Evolutionary conservation across 2,113 vertebrate species (phyloP).

Genomic region (Gasterosteus aculeatus): DNA sequence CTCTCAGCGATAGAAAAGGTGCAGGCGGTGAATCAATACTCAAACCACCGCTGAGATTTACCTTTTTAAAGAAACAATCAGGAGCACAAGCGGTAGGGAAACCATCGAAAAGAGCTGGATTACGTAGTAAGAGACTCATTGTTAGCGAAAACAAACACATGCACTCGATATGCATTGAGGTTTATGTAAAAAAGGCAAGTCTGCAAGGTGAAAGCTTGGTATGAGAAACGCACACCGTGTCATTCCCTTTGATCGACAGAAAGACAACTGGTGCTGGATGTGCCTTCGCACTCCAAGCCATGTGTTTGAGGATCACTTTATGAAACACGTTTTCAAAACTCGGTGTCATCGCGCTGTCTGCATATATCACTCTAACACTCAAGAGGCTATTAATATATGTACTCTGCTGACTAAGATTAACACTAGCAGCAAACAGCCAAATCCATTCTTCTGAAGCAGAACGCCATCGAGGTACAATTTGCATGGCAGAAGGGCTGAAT

Average conservation of each 20-base stretch:
- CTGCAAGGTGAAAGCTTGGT: neutral
- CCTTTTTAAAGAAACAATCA: constrained; percentile 45
- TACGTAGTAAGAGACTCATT: constrained; percentile 13
- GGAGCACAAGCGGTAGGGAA: constrained; percentile 7
- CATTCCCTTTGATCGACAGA: neutral
- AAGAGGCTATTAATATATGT: neutral
- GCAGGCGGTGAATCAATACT: constrained; percentile 51
- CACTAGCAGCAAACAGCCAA: neutral
- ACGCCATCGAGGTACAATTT: neutral
- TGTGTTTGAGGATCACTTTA: neutral
- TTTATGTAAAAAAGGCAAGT: constrained; percentile 1
- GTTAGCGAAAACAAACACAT: constrained; percentile 6
- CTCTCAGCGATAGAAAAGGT: constrained; percentile 20
- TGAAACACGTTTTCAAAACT: neutral
- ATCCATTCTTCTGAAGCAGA: neutral
- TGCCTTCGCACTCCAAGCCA: neutral
- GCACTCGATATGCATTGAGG: constrained; percentile 20
- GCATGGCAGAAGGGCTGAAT: neutral
- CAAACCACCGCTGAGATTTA: constrained; percentile 36
- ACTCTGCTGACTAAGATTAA: constrained; percentile 39
- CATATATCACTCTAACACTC: neutral
- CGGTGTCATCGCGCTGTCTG: neutral
- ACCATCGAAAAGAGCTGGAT: constrained; percentile 29
- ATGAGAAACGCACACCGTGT: neutral
- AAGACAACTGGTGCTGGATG: neutral